These are phyloP conservation scores for Spodoptera littoralis DNA, from an alignment of 2,888 invertebrate species.

Conservation along the genomic window DNA sequence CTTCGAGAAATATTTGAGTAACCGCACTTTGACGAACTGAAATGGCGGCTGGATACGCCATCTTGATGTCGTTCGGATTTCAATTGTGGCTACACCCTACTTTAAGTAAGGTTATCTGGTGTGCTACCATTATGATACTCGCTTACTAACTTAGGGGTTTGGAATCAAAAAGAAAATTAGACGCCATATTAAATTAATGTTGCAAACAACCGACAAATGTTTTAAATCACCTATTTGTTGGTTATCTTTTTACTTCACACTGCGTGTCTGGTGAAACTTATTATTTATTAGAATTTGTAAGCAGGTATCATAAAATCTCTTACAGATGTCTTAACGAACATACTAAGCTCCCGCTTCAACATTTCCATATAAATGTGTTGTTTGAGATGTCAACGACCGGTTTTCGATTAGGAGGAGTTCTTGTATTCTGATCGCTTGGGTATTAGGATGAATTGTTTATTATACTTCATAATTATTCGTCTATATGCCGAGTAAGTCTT, in stretches of 20 bases:
- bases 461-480: neutral
- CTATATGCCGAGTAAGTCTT: too few species aligned
- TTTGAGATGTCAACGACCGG: slow-evolving; percentile 68
- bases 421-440: slow-evolving; percentile 52
- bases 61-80: slow-evolving; percentile 55
- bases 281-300: slow-evolving; percentile 1
- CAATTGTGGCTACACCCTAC: slow-evolving; percentile 48
- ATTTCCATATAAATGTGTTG: slow-evolving; percentile 76
- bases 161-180: too few species aligned
- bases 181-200: neutral
- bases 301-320: slow-evolving; percentile 8
- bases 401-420: slow-evolving; percentile 71
- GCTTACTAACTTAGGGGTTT: too few species aligned
- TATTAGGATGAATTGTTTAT: slow-evolving; percentile 15
- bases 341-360: slow-evolving; percentile 44
- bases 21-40: slow-evolving; percentile 71
- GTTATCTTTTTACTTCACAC: neutral
- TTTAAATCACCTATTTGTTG: neutral
- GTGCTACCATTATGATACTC: neutral
- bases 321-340: slow-evolving; percentile 28
- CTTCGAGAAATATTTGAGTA: slow-evolving; percentile 79
- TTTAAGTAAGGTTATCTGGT: slow-evolving; percentile 29
- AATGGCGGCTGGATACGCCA: slow-evolving; percentile 60
- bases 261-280: neutral
- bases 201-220: too few species aligned